These are phyloP conservation scores for Scaptomyza flava DNA, from an alignment of 2,888 invertebrate genomes.

Conservation along the genomic window DNA sequence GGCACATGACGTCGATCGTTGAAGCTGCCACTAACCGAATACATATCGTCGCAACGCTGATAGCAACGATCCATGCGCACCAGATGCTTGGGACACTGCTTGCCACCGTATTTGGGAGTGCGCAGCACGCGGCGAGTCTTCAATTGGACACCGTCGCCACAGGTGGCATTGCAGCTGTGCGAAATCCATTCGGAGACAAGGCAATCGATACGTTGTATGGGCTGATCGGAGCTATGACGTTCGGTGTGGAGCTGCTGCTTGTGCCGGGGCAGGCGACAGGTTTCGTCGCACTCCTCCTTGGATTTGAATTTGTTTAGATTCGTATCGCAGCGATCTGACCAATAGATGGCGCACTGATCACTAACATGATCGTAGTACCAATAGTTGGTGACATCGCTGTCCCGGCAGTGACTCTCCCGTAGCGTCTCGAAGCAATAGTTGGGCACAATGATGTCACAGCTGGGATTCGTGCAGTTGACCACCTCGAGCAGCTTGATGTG, in stretches of 20 bases:
- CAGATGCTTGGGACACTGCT: conserved; percentile 85
- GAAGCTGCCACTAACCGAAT: conserved; percentile 70
- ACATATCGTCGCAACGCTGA: conserved; percentile 82
- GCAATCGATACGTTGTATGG: conserved; percentile 83
- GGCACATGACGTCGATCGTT: conserved; percentile 60
- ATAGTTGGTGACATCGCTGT: conserved; percentile 89
- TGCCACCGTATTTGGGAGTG: conserved; percentile 85
- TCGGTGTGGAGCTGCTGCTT: conserved; percentile 73
- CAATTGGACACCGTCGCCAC: conserved; percentile 85
- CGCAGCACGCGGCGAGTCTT: conserved; percentile 85
- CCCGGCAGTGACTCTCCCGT: conserved; percentile 91
- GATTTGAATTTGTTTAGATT: conserved; percentile 94
- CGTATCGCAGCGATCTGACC: conserved; percentile 93
- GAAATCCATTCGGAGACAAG: conserved; percentile 85
- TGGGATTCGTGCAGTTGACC: conserved; percentile 81
- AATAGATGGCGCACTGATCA: conserved; percentile 92
- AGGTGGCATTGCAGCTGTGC: conserved; percentile 85
- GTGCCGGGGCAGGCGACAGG: conserved; percentile 85
- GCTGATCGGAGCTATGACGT: conserved; percentile 57
- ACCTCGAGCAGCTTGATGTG: conserved; percentile 79
- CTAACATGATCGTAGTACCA: conserved; percentile 92
- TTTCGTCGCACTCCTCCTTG: conserved; percentile 88
- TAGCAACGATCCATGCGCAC: conserved; percentile 82
- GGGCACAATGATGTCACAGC: conserved; percentile 80
- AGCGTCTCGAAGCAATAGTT: conserved; percentile 78